These are phyloP conservation scores for Mesorhabditis belari DNA, from an alignment of 2,888 invertebrate species.

Conservation along the genomic window DNA sequence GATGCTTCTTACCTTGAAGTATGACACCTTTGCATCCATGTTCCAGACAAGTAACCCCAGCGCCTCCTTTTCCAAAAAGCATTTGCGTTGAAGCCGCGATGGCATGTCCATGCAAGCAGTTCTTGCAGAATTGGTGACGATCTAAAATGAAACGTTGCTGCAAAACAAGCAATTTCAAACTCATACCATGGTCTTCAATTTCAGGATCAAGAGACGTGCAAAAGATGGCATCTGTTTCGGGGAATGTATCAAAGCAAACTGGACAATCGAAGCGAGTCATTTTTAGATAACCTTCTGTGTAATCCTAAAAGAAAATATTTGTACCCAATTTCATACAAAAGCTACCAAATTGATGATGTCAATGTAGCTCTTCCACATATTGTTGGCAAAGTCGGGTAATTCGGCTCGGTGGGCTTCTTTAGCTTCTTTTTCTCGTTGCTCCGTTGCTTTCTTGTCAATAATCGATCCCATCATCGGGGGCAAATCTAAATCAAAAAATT, in stretches of 20 bases:
- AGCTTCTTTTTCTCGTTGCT: background rate
- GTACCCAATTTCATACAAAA: background rate
- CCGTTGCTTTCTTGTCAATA: no score
- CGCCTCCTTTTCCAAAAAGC: background rate
- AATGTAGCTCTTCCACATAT: background rate
- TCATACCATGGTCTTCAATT: background rate
- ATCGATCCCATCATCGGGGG: no score
- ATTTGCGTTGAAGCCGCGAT: background rate
- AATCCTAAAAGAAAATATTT: background rate
- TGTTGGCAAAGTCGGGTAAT: background rate
- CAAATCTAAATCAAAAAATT: no score
- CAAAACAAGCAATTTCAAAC: no score
- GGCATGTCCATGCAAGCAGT: background rate
- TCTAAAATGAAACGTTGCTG: background rate
- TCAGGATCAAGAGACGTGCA: background rate
- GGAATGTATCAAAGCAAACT: background rate
- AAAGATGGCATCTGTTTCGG: background rate
- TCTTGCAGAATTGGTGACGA: background rate
- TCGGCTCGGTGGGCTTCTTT: background rate
- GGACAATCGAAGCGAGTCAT: background rate
- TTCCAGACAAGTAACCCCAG: background rate
- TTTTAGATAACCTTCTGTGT: background rate
- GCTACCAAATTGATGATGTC: background rate
- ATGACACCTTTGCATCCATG: background rate
- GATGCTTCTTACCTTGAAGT: background rate